Percentiles rank a stretch among this genome's conserved stretches.
Conservation (phyloP, 2,888 invertebrate genomes). For the Xylota sylvarum region DNA sequence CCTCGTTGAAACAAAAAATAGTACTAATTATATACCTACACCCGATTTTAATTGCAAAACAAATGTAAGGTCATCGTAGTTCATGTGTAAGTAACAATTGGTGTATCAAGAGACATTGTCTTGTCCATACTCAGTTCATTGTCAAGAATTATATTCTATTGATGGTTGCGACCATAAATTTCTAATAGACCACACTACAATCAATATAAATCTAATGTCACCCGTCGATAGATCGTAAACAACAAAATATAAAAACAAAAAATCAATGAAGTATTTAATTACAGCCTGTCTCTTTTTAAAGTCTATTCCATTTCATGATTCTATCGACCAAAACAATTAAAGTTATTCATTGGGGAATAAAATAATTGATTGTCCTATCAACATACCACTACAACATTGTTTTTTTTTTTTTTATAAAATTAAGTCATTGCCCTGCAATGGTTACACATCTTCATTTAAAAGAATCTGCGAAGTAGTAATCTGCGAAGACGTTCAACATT, state of each 20-base stretch:
- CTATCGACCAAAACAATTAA: slow-evolving; percentile 10
- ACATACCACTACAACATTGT: background rate
- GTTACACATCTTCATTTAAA: no score
- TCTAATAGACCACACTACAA: slow-evolving; percentile 6
- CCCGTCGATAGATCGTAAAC: background rate
- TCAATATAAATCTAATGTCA: slow-evolving; percentile 26
- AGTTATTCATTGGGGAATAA: slow-evolving; percentile 8
- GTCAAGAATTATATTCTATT: background rate
- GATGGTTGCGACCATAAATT: background rate
- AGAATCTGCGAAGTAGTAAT: no score
- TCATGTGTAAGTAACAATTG: background rate
- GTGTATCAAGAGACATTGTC: background rate
- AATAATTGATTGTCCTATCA: slow-evolving; percentile 16
- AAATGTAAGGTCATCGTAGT: background rate
- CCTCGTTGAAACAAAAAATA: background rate
- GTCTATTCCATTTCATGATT: background rate
- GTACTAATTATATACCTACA: no score
- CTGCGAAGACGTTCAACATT: no score
- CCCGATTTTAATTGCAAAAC: background rate
- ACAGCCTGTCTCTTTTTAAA: background rate
- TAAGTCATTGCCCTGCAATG: no score
- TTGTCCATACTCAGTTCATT: background rate
- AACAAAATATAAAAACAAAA: background rate
- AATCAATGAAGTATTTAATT: slow-evolving; percentile 23
- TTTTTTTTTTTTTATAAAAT: no score